Evolutionary conservation across 2,888 invertebrate species (phyloP).

Genomic region (Resseliella maxima): DNA sequence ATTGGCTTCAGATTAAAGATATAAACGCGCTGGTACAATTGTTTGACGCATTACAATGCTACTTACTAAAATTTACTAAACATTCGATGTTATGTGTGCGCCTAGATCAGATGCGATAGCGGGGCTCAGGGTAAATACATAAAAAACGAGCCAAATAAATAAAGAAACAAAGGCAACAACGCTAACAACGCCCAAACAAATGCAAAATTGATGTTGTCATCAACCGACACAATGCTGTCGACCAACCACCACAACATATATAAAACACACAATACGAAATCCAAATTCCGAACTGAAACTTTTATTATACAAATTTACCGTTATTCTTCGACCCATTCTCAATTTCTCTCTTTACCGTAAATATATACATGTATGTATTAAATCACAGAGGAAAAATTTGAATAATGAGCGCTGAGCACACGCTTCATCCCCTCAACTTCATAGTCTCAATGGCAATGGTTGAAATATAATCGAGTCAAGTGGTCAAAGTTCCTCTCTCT

Average conservation of each 20-base stretch:
- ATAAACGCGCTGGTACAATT: constrained; percentile 11
- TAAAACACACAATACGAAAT: neutral
- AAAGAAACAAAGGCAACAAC: constrained; percentile 24
- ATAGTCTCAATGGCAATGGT: neutral
- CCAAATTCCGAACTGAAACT: neutral
- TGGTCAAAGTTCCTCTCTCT: constrained; percentile 23
- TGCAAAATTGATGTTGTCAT: constrained; percentile 48
- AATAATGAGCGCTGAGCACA: neutral
- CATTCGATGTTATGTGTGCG: neutral
- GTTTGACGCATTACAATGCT: constrained; percentile 26
- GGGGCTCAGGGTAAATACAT: constrained; percentile 9
- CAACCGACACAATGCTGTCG: neutral
- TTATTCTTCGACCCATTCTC: neutral
- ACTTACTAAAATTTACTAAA: constrained; percentile 22
- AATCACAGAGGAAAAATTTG: constrained; percentile 25
- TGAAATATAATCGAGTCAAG: neutral
- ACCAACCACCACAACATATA: neutral
- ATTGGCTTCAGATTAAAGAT: constrained; percentile 40
- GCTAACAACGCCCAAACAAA: neutral
- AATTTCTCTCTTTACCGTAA: neutral
- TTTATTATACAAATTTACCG: constrained; percentile 30
- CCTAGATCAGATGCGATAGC: constrained; percentile 25
- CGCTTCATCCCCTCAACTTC: neutral
- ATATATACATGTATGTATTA: neutral
- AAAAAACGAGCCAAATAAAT: constrained; percentile 35